These are phyloP conservation scores for Plecotus auritus DNA, from an alignment of 2,113 vertebrate species.

Conservation along the genomic window DNA sequence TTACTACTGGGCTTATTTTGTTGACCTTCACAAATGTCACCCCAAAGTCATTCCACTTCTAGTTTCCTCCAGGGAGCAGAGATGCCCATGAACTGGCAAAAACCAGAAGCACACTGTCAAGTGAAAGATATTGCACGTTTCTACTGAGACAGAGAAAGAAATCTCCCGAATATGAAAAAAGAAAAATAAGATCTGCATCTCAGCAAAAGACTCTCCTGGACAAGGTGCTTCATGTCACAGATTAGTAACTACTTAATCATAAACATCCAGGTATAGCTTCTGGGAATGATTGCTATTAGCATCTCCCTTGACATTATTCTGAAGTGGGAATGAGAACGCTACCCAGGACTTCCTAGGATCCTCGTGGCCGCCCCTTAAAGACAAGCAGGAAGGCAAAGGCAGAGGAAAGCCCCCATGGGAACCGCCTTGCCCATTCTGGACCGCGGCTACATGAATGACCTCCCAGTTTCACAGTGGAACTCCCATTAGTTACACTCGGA, in stretches of 20 bases:
- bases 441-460: background rate
- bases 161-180: conserved; percentile 57
- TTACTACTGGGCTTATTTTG: background rate
- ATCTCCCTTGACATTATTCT: background rate
- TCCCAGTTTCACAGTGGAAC: background rate
- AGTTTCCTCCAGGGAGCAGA: conserved; percentile 52
- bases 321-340: background rate
- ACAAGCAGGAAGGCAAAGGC: background rate
- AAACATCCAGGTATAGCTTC: conserved; percentile 39
- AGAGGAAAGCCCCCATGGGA: background rate
- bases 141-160: conserved; percentile 56
- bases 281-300: conserved; percentile 64
- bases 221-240: conserved; percentile 44
- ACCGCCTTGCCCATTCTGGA: background rate
- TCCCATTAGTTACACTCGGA: background rate
- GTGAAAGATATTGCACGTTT: conserved; percentile 62
- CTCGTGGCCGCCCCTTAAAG: background rate
- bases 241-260: conserved; percentile 63
- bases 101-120: conserved; percentile 53
- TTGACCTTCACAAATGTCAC: conserved; percentile 68
- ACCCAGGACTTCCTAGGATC: background rate
- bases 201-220: conserved; percentile 62
- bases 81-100: conserved; percentile 20
- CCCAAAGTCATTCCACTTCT: conserved; percentile 46
- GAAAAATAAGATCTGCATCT: background rate